Conservation (phyloP, 1,140 invertebrate species). For the Archegozetes longisetosus region DNA sequence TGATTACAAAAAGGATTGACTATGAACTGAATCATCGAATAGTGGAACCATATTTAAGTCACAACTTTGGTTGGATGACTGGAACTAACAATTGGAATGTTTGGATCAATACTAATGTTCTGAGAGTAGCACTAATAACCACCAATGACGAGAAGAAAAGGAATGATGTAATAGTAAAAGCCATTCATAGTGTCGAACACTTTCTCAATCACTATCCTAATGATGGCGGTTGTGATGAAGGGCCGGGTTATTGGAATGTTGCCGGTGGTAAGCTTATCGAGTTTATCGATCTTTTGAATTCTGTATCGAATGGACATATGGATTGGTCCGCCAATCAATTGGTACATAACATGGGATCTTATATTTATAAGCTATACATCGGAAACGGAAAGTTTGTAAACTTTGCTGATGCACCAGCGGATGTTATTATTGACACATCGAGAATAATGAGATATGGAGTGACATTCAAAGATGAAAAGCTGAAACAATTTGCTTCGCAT, state of each 20-base stretch:
- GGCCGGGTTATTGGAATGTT: conserved; percentile 1
- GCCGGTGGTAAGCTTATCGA: conserved; percentile 1
- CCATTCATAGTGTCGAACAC: neutral
- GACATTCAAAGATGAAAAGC: conserved; percentile 3
- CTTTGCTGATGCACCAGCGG: conserved; percentile 5
- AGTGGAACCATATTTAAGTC: conserved; percentile 1
- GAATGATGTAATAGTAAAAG: neutral
- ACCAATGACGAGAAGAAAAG: conserved; percentile 2
- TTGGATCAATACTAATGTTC: conserved; percentile 12
- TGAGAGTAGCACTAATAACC: neutral
- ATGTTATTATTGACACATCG: neutral
- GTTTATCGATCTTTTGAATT: conserved; percentile 6
- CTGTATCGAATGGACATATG: neutral
- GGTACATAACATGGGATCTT: neutral
- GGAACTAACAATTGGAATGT: conserved; percentile 7
- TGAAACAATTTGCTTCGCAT: conserved; percentile 1
- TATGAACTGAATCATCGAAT: conserved; percentile 8
- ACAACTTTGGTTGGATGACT: conserved; percentile 3
- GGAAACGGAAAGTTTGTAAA: conserved; percentile 2
- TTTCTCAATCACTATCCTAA: conserved; percentile 2
- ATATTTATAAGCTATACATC: conserved; percentile 8
- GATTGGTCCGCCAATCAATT: conserved; percentile 1
- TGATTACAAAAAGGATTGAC: conserved; percentile 2
- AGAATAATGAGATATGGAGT: neutral
- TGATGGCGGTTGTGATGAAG: conserved; percentile 13